These are phyloP conservation scores for Sinocyclocheilus anophthalmus DNA, from an alignment of 2,113 vertebrate genomes.

Conservation along the genomic window DNA sequence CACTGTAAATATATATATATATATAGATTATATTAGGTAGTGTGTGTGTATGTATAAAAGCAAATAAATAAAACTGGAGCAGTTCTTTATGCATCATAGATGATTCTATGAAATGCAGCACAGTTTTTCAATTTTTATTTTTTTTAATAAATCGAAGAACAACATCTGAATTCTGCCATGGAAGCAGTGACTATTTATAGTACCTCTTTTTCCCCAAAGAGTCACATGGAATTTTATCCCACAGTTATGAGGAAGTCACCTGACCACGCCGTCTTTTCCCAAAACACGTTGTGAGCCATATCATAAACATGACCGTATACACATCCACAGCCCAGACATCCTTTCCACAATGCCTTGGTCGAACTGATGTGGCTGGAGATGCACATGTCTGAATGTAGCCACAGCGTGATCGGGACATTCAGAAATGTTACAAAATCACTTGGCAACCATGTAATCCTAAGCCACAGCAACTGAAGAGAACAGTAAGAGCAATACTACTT, in stretches of 20 bases:
- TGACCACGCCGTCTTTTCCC: conserved; percentile 16
- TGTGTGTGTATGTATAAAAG: too few relatives aligned
- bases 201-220: neutral
- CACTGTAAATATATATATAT: too few relatives aligned
- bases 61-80: neutral
- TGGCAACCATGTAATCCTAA: neutral
- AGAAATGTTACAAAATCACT: conserved; percentile 27
- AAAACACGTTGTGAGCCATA: conserved; percentile 13
- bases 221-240: conserved; percentile 10
- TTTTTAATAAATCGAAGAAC: neutral
- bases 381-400: conserved; percentile 59
- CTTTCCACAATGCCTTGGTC: conserved; percentile 7
- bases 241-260: conserved; percentile 33
- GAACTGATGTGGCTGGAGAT: conserved; percentile 60
- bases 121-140: too few relatives aligned
- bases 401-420: conserved; percentile 42
- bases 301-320: neutral
- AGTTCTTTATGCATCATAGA: neutral
- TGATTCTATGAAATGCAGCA: neutral
- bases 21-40: too few relatives aligned
- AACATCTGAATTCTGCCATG: neutral
- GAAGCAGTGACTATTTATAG: conserved; percentile 16
- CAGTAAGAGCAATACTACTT: neutral
- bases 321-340: conserved; percentile 34
- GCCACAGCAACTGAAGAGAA: neutral